Conservation (phyloP, 2,888 invertebrate genomes). For the Elmis aenea region DNA sequence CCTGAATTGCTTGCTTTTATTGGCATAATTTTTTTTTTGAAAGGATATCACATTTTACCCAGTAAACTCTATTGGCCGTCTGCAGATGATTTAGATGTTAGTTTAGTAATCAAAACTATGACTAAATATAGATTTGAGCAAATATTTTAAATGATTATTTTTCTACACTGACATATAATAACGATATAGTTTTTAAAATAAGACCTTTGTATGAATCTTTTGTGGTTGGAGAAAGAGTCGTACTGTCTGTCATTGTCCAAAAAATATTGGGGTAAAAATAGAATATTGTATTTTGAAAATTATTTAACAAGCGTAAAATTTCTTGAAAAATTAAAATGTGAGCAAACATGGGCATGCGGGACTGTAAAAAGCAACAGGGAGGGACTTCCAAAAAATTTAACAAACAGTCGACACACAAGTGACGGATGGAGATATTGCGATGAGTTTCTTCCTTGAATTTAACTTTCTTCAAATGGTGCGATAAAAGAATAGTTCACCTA, state of each 20-base stretch:
- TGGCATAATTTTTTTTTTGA: conserved; percentile 13
- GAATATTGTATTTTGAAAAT: conserved; percentile 14
- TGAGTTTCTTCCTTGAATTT: conserved; percentile 1
- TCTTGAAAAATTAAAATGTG: conserved; percentile 16
- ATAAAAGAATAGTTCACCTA: conserved; percentile 11
- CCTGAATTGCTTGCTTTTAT: too few species aligned
- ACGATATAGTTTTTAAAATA: conserved; percentile 12
- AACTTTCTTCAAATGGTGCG: conserved; percentile 13
- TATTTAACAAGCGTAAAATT: conserved; percentile 16
- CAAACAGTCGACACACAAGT: too few species aligned
- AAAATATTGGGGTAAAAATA: conserved; percentile 6
- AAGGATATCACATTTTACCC: conserved; percentile 10
- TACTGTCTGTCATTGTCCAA: conserved; percentile 8
- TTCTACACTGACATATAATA: conserved; percentile 1
- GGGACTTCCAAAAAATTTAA: conserved; percentile 6
- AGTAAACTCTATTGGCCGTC: conserved; percentile 8
- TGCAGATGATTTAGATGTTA: conserved; percentile 6
- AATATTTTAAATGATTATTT: conserved; percentile 14
- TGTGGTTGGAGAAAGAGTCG: conserved; percentile 12
- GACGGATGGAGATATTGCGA: too few species aligned
- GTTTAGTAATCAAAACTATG: conserved; percentile 7
- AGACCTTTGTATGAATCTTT: conserved; percentile 9
- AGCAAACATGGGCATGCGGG: conserved; percentile 16
- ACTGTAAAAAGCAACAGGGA: conserved; percentile 9
- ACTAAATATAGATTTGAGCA: conserved; percentile 8